Evolutionary conservation across 2,113 vertebrate species (phyloP).

Genomic region (Chaetodon auriga): DNA sequence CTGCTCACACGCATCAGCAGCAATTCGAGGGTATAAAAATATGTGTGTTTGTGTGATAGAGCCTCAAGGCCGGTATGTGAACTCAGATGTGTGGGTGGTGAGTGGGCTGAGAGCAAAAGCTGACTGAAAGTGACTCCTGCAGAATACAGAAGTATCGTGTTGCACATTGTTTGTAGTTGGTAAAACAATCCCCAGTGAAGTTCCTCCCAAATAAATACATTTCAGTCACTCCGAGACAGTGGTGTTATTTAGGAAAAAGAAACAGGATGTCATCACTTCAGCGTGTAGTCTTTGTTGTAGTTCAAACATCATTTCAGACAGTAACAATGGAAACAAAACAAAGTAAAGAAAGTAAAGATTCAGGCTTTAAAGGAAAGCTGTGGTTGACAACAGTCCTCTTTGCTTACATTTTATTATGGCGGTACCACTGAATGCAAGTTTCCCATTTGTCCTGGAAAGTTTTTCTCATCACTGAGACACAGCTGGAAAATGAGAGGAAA

Average conservation of each 20-base stretch:
- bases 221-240: background rate
- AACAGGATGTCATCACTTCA: background rate
- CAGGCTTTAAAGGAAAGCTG: background rate
- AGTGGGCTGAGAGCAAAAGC: slow-evolving; percentile 43
- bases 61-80: slow-evolving; percentile 21
- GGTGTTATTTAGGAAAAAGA: background rate
- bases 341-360: background rate
- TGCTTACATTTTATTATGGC: background rate
- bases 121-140: slow-evolving; percentile 5
- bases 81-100: slow-evolving; percentile 49
- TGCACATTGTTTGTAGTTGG: background rate
- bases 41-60: background rate
- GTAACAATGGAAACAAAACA: background rate
- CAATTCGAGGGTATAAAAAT: slow-evolving; percentile 88
- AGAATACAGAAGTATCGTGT: slow-evolving; percentile 12
- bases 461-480: background rate
- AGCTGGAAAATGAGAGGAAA: background rate
- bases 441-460: background rate
- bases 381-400: background rate
- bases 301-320: background rate
- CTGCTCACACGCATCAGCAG: slow-evolving; percentile 94
- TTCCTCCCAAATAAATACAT: background rate
- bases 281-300: background rate
- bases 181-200: background rate
- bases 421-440: background rate